Evolutionary conservation across 2,797 vertebrate genomes (phyloP), one percentile per base, ranked within the genome.

Genomic region (Pogonophryne albipinna): DNA sequence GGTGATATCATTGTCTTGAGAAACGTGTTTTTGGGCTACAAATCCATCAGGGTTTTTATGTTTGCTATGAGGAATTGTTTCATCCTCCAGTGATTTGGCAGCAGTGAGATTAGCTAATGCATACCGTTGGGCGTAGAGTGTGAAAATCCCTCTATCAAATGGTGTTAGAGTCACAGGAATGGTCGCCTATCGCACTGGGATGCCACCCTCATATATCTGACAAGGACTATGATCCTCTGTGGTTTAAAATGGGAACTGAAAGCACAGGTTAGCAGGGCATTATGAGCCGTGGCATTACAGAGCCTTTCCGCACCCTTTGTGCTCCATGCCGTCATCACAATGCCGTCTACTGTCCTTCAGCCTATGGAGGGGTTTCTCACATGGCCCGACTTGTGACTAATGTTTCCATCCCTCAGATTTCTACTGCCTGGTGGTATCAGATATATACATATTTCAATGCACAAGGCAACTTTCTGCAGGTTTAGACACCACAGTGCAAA

Each of bases 211-310:
- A 71, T 0, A 41, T 6, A 71, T 77, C 63, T 86, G 27, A 27
- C 27, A 5, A 57, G 44, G 17, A 10, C 70, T 20, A 44, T 87
- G 70, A 86, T 74, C 69, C 49, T 80, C 80, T 70, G 49, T 41
- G 78, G 80, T 49, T 77, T 61, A 41, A 66, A 73, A 89, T 80
- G 42, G 60, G 58, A 84, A 44, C 50, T 86, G 89, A 93, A 89
- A 81, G 82, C 66, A 2, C 70, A 77, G 69, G 82, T 90, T 84
- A 82, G 66, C 11, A 1, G 83, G 83, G 76, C 68, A 34, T 56
- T 61, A 56, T 47, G 53, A 66, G 46, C 76, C 2, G 8, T 20
- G 59, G 74, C 80, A 44, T 66, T n/a, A 14, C 45, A 0, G 27
- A 65, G 63, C 44, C 69, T n/a, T 20, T 57, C 49, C 46, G 9